Percentiles rank a stretch among this genome's conserved stretches.
Conservation (phyloP, 2,797 vertebrate species). For the Oophaga sylvatica region DNA sequence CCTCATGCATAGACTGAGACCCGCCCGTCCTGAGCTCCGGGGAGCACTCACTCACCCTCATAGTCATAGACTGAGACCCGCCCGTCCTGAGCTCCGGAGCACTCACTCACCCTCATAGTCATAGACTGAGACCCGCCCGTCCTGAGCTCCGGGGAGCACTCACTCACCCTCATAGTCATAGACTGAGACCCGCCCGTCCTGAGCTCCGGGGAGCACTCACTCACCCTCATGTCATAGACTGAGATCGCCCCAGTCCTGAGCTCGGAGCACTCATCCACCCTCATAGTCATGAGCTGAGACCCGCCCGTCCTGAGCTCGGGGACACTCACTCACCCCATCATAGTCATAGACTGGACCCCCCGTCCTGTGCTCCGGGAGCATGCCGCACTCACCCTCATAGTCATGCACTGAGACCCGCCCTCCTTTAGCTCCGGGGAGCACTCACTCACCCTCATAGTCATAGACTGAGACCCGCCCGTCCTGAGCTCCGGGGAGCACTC, state of each 20-base stretch:
- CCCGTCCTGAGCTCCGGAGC: background rate
- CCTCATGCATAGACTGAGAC: too few species aligned
- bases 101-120: constrained; percentile 84
- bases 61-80: background rate
- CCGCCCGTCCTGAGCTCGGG: background rate
- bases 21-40: too few species aligned
- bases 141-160: background rate
- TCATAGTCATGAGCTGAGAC: constrained; percentile 67
- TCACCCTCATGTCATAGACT: constrained; percentile 81
- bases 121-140: background rate
- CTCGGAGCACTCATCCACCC: constrained; percentile 78
- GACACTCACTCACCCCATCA: constrained; percentile 79
- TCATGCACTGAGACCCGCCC: too few species aligned
- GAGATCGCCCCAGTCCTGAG: background rate
- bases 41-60: too few species aligned
- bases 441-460: background rate
- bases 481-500: constrained; percentile 48
- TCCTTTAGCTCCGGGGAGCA: too few species aligned
- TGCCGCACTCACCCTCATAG: too few species aligned
- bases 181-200: background rate
- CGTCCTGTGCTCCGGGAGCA: too few species aligned
- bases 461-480: background rate
- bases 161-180: constrained; percentile 84
- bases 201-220: constrained; percentile 63
- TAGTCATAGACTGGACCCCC: background rate